Conservation (phyloP, 2,888 invertebrate genomes). For the Sabatieria punctata region DNA sequence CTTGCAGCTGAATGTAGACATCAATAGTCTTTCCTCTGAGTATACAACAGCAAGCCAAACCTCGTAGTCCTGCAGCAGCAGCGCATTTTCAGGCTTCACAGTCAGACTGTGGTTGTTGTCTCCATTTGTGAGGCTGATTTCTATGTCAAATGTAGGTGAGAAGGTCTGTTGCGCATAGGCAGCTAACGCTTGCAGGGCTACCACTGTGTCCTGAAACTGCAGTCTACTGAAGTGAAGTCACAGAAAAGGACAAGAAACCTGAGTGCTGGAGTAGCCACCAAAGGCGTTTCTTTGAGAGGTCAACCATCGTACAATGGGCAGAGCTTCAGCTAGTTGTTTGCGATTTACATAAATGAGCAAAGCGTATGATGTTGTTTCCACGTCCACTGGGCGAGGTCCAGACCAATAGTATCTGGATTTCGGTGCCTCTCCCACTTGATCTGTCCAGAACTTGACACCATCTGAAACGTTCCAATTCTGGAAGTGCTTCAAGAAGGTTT, state of each 20-base stretch:
- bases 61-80: conserved; percentile 61
- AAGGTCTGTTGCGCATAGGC: conserved; percentile 47
- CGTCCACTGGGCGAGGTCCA: conserved; percentile 52
- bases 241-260: conserved; percentile 31
- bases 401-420: conserved; percentile 21
- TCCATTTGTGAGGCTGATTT: conserved; percentile 41
- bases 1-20: conserved; percentile 14
- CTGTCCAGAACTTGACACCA: conserved; percentile 65
- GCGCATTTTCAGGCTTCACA: conserved; percentile 17
- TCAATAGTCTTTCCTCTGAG: neutral
- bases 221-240: neutral
- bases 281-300: conserved; percentile 50
- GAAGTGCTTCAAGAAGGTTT: too few species aligned
- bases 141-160: conserved; percentile 38
- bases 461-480: too few species aligned
- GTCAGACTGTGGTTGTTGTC: conserved; percentile 22
- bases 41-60: conserved; percentile 36
- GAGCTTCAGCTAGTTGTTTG: conserved; percentile 29
- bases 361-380: conserved; percentile 76
- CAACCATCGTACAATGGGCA: conserved; percentile 55
- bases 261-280: conserved; percentile 55
- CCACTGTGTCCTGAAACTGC: conserved; percentile 48
- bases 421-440: conserved; percentile 34
- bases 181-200: conserved; percentile 54
- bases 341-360: conserved; percentile 48